Evolutionary conservation across 2,113 vertebrate genomes (phyloP), one percentile per base, ranked within the genome.

Genomic region (Ceyx cyanopectus): DNA sequence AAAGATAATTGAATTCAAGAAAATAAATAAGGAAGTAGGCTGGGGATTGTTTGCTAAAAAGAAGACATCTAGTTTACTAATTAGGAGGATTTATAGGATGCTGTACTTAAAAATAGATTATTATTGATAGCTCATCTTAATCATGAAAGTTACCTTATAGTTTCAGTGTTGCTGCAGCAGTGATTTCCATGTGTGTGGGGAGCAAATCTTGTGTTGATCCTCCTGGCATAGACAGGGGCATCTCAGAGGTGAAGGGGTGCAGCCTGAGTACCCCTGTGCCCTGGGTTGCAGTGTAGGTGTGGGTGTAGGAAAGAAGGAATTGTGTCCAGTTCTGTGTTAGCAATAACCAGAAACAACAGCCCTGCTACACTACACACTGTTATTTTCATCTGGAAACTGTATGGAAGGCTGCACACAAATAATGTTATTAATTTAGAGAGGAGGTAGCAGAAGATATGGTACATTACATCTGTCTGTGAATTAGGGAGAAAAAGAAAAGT

Each of bases 11-110:
- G 85, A 95, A 90, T 94, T 87, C 85, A 91, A 77, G 79, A 81
- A 91, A 93, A 93, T 93, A 95, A 96, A 95, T 85, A 92, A 91
- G 75, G 87, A 85, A 77, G 68, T 80, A 94, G 75, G 72, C 94
- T 94, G 85, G 92, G 95, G 93, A 95, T 92, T 91, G 87, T 89
- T 80, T 95, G 63, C 93, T 91, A 56, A 93, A 95, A 95, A 92
- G 90, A 91, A 46, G 87, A 91, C 92, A 95, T 91, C 51, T 85
- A 69, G 30, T 91, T 89, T 77, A 51, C 95, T 95, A 95, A 96
- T 93, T 95, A 95, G 87, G 51, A 94, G 87, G 90, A 93, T 96
- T 95, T 95, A 95, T 90, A 62, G 90, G 90, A 91, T 87, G 90
- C 85, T 80, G 63, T 72, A 90, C 90, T 95, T 95, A 90, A 89